phyloP scores from a whole-genome alignment of 1,140 invertebrate species.

The Octopus sinensis region DNA sequence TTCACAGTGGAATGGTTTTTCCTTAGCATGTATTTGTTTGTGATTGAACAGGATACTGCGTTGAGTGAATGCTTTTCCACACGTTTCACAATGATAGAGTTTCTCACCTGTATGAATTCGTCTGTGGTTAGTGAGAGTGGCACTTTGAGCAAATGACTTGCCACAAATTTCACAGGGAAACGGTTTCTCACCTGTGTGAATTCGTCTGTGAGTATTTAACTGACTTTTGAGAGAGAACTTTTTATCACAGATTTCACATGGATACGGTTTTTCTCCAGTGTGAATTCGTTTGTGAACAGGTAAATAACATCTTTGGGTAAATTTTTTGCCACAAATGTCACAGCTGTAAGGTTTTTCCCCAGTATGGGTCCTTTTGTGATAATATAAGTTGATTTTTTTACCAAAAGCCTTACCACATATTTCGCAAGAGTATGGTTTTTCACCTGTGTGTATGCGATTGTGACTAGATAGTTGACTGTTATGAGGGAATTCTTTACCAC shows the following conservation, averaged over 20 bases:
- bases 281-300: slow-evolving; percentile 70
- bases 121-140: slow-evolving; percentile 33
- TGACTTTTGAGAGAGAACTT: slow-evolving; percentile 91
- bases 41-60: slow-evolving; percentile 23
- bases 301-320: slow-evolving; percentile 89
- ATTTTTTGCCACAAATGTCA: slow-evolving; percentile 84
- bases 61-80: slow-evolving; percentile 23
- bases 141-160: slow-evolving; percentile 30
- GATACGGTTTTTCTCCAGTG: slow-evolving; percentile 45
- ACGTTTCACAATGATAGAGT: slow-evolving; percentile 22
- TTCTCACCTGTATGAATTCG: slow-evolving; percentile 28
- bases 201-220: slow-evolving; percentile 86
- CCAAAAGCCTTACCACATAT: slow-evolving; percentile 66
- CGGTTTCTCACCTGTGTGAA: slow-evolving; percentile 95
- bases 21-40: slow-evolving; percentile 20
- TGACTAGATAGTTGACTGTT: slow-evolving; percentile 92
- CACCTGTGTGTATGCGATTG: slow-evolving; percentile 89
- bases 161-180: slow-evolving; percentile 90
- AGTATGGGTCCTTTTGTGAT: background rate
- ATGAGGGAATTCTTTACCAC: slow-evolving; percentile 90
- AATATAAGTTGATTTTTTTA: background rate
- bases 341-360: slow-evolving; percentile 92
- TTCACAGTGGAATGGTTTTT: slow-evolving; percentile 26
- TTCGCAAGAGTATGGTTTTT: slow-evolving; percentile 94
- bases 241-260: slow-evolving; percentile 88